Evolutionary conservation across 2,113 vertebrate species (phyloP), one percentile per base, ranked within the genome.

Genomic region (Falcunculus frontatus): DNA sequence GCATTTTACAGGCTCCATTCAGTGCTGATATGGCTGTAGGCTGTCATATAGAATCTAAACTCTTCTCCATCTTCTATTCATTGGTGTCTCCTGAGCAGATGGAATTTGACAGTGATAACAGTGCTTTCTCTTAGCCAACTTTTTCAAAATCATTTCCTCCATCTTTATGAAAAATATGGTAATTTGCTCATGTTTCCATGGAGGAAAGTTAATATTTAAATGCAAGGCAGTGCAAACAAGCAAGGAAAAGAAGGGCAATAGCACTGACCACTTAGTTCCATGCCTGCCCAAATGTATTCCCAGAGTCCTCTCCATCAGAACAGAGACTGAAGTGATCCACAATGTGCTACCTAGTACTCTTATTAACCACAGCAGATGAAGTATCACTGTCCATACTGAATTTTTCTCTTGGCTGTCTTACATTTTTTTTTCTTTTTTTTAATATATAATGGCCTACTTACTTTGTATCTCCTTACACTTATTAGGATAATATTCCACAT

Each of bases 41-140:
- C 87, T 94, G 91, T 89, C 90, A 94, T 69, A 77, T 13, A 55
- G 92, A 89, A 93, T 95, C 83, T 70, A 67, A 87, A 84, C 33
- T 90, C 84, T 89, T 76, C 89, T 97, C 84, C 57, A 84, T 96
- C 95, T 89, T 94, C 87, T 68, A 78, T 89, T 91, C 89, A 69
- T 69, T 84, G 78, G 49, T 83, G 53, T 83, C 74, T 85, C 91
- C 91, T 50, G 63, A 95, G 70, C 93, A 96, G 91, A 91, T 96
- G 91, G 89, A 89, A 96, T 96, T 93, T 84, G 77, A 95, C 87
- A 94, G 69, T 93, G 89, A 95, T 94, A 92, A 89, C 74, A 79
- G 44, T 33, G 44, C 62, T 76, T 94, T 80, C 74, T 93, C 87
- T 84, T 85, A 85, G 91, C 70, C 94, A 94, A 87, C 67, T 55